These are phyloP conservation scores for Montifringilla adamsi DNA, from an alignment of 2,113 vertebrate species.

Conservation along the genomic window DNA sequence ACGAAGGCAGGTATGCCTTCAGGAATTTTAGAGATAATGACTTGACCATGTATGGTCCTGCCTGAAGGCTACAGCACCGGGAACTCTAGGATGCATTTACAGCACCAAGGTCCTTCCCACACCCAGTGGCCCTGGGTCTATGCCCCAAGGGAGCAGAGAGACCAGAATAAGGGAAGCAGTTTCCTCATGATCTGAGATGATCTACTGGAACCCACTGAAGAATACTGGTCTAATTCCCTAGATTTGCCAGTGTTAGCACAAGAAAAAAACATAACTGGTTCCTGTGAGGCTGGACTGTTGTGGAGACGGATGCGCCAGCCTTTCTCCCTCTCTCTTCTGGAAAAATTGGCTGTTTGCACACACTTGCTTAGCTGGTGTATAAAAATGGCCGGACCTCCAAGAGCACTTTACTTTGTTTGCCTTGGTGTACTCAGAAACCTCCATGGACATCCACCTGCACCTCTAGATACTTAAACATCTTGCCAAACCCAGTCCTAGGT, in stretches of 20 bases:
- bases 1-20: fast-evolving
- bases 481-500: background rate
- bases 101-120: background rate
- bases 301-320: background rate
- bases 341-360: background rate
- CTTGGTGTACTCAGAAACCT: background rate
- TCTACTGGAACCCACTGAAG: background rate
- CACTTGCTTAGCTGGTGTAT: background rate
- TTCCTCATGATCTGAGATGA: background rate
- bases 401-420: background rate
- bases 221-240: background rate
- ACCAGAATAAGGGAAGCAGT: background rate
- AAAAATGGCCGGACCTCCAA: fast-evolving
- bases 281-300: background rate
- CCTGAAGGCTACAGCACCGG: background rate
- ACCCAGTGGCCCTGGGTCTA: background rate
- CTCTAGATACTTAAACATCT: fast-evolving
- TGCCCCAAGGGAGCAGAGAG: background rate
- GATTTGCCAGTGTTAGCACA: background rate
- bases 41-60: background rate
- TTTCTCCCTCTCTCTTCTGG: background rate
- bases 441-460: background rate
- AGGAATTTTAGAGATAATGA: background rate
- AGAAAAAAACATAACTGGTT: background rate
- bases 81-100: background rate